Conservation (phyloP, 2,888 invertebrate species). For the Eustalomyia histrio region DNA sequence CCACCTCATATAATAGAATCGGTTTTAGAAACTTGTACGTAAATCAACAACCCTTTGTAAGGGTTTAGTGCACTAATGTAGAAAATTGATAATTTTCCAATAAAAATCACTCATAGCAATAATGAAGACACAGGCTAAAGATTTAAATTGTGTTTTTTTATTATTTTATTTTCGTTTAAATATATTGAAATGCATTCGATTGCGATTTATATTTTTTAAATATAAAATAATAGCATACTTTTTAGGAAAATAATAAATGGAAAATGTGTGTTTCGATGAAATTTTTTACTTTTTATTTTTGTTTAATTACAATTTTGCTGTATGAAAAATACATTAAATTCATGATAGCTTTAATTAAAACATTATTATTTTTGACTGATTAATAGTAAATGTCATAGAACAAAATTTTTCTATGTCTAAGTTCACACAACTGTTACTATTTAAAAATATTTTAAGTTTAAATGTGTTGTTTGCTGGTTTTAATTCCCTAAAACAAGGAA, state of each 20-base stretch:
- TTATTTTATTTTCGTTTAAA: background rate
- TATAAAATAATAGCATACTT: conserved; percentile 20
- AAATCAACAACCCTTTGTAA: background rate
- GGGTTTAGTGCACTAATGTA: conserved; percentile 44
- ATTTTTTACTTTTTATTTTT: too few relatives aligned
- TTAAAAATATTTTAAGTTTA: too few relatives aligned
- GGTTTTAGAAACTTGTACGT: too few relatives aligned
- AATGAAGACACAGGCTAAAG: conserved; percentile 27
- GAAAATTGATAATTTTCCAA: conserved; percentile 63
- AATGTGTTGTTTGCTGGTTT: too few relatives aligned
- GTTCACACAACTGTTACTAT: too few relatives aligned
- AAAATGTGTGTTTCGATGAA: background rate
- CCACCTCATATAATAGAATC: conserved; percentile 28
- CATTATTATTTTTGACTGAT: too few relatives aligned
- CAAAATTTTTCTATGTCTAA: too few relatives aligned
- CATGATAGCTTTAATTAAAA: too few relatives aligned
- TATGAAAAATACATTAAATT: too few relatives aligned
- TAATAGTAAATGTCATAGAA: too few relatives aligned
- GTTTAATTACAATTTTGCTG: too few relatives aligned
- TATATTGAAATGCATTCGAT: background rate
- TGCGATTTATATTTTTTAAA: background rate
- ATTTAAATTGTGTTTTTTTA: conserved; percentile 15
- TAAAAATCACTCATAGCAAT: conserved; percentile 36
- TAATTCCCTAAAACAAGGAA: too few relatives aligned
- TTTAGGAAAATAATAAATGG: background rate